Evolutionary conservation across 1,140 invertebrate species (phyloP).

Genomic region (Euwallacea similis): DNA sequence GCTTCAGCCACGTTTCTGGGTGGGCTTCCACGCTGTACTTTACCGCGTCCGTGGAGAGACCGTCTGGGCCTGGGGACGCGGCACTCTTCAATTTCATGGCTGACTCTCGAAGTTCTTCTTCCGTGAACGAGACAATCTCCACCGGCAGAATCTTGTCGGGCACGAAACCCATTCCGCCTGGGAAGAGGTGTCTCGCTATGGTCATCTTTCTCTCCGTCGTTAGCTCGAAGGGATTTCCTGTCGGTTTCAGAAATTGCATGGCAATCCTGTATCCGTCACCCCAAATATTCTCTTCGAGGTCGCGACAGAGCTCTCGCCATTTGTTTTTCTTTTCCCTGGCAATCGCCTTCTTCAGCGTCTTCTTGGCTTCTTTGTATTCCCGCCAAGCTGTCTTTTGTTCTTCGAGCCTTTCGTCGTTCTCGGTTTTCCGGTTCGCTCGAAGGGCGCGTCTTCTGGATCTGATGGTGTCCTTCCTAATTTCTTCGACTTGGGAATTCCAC

Average conservation of each 20-base stretch:
- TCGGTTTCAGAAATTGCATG: conserved; percentile 31
- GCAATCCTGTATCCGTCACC: conserved; percentile 46
- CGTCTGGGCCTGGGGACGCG: conserved; percentile 40
- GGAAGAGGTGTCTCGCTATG: conserved; percentile 26
- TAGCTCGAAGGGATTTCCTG: conserved; percentile 18
- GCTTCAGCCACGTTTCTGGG: background rate
- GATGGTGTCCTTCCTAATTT: background rate
- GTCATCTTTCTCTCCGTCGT: background rate
- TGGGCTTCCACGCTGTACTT: background rate
- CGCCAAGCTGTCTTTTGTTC: background rate
- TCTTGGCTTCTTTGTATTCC: conserved; percentile 14
- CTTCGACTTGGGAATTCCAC: conserved; percentile 12
- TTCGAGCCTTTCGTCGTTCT: background rate
- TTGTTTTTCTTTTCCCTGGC: conserved; percentile 24
- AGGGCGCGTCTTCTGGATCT: background rate
- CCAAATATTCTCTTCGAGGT: conserved; percentile 43
- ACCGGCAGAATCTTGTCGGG: background rate
- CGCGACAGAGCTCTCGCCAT: conserved; percentile 38
- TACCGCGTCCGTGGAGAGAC: conserved; percentile 29
- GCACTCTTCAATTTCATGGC: conserved; percentile 15
- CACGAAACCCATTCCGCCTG: background rate
- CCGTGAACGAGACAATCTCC: conserved; percentile 16
- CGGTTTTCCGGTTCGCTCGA: background rate
- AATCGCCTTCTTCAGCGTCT: conserved; percentile 35
- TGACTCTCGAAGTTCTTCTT: conserved; percentile 29